Conservation (phyloP, 2,113 vertebrate species). For the Oreocharis arfaki region DNA sequence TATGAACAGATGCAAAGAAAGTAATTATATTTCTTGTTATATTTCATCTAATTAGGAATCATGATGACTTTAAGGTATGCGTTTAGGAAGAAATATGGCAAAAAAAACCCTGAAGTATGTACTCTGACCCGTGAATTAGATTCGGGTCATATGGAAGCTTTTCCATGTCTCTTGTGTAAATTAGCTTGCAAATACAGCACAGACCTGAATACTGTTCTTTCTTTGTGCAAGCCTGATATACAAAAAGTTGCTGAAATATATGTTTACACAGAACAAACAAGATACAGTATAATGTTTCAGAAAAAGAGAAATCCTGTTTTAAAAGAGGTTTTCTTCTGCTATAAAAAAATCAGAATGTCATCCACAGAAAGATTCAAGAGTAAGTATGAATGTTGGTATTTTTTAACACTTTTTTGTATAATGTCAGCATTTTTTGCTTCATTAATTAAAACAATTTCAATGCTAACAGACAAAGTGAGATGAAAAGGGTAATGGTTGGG, state of each 20-base stretch:
- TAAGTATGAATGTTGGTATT: neutral
- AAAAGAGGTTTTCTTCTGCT: neutral
- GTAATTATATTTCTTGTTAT: constrained; percentile 17
- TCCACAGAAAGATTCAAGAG: neutral
- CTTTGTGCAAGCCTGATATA: neutral
- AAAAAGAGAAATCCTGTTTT: neutral
- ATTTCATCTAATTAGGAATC: constrained; percentile 27
- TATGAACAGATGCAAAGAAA: constrained; percentile 47
- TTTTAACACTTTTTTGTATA: neutral
- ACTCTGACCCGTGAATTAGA: neutral
- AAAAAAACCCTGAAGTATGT: neutral
- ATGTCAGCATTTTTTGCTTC: neutral
- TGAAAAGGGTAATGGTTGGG: fast-evolving
- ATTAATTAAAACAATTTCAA: neutral
- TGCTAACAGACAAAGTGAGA: neutral
- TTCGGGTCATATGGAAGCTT: neutral
- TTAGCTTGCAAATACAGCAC: neutral
- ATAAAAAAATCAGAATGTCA: neutral
- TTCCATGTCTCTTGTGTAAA: neutral
- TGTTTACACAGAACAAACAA: neutral
- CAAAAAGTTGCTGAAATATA: neutral
- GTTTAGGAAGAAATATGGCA: neutral
- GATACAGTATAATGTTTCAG: neutral
- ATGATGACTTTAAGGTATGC: neutral
- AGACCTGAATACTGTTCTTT: neutral